These are phyloP conservation scores for Ptychadena robeensis DNA, from an alignment of 2,797 vertebrate species.

Conservation along the genomic window DNA sequence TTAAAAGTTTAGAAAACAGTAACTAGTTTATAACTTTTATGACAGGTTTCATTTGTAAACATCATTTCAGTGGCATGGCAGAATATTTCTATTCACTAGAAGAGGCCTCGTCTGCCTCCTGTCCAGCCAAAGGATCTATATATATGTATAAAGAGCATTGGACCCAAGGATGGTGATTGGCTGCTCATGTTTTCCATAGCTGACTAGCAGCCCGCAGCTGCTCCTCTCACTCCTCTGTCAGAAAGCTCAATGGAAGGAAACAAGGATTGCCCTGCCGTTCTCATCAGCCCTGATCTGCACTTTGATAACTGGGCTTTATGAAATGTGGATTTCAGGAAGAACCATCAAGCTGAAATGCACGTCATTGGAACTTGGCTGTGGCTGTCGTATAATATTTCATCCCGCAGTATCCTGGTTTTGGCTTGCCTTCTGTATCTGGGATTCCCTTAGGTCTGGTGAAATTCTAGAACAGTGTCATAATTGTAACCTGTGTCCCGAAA, in stretches of 20 bases:
- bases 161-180: background rate
- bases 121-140: conserved; percentile 11
- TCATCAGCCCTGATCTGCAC: background rate
- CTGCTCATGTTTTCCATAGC: conserved; percentile 63
- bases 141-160: conserved; percentile 36
- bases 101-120: background rate
- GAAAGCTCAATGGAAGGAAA: conserved; percentile 67
- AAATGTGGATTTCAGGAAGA: background rate
- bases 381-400: background rate
- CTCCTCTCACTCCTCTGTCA: conserved; percentile 73
- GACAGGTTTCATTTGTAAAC: too few species aligned
- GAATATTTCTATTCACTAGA: background rate
- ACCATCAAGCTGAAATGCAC: background rate
- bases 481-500: conserved; percentile 27
- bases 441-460: conserved; percentile 46
- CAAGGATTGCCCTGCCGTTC: conserved; percentile 68
- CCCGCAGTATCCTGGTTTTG: conserved; percentile 8
- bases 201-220: conserved; percentile 78
- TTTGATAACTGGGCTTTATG: background rate
- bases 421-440: conserved; percentile 32
- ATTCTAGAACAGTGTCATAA: conserved; percentile 27
- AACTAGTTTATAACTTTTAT: too few species aligned
- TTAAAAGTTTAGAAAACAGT: too few species aligned
- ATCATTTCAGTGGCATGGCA: background rate
- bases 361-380: background rate